Conservation (phyloP, 2,113 vertebrate genomes). For the Nannospalax galili region DNA sequence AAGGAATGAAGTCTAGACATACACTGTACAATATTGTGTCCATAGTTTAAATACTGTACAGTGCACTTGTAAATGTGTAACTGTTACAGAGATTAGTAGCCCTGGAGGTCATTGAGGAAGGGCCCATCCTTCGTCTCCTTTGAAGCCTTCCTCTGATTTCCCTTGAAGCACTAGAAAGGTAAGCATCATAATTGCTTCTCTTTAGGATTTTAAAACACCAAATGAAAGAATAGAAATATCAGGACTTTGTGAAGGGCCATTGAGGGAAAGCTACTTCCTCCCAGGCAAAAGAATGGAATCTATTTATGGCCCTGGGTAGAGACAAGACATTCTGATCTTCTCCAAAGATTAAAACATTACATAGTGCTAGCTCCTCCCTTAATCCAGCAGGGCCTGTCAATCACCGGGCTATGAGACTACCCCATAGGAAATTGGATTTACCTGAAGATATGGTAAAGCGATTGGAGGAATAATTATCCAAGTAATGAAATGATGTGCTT, state of each 20-base stretch:
- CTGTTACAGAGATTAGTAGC: too few species aligned
- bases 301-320: background rate
- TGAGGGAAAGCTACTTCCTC: background rate
- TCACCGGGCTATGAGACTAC: background rate
- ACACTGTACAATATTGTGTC: background rate
- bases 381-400: background rate
- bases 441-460: too few species aligned
- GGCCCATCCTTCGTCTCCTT: too few species aligned
- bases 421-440: too few species aligned
- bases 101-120: too few species aligned
- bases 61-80: background rate
- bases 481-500: background rate
- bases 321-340: background rate
- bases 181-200: background rate
- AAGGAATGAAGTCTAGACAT: background rate
- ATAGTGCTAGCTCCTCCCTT: background rate
- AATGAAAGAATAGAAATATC: background rate
- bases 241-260: background rate
- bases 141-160: background rate
- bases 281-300: background rate
- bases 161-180: background rate
- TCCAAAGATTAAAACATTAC: background rate
- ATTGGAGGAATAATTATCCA: background rate
- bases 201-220: background rate
- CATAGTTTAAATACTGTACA: background rate